Conservation (phyloP, 2,113 vertebrate species). For the Dicerorhinus sumatrensis region DNA sequence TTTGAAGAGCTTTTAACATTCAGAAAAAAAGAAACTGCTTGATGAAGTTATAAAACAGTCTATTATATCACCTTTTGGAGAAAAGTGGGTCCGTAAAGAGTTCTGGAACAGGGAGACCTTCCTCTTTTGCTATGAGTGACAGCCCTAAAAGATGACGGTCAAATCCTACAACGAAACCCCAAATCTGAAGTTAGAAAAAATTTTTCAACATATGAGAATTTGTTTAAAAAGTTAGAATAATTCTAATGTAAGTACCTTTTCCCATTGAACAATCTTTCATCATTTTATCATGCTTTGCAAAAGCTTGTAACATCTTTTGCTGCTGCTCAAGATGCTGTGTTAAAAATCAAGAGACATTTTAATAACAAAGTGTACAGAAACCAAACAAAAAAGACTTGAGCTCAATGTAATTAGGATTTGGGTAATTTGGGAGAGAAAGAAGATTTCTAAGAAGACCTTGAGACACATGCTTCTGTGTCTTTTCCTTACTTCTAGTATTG, state of each 20-base stretch:
- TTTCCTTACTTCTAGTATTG: background rate
- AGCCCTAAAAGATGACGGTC: constrained; percentile 97
- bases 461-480: background rate
- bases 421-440: background rate
- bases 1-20: constrained; percentile 26
- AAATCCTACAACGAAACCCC: constrained; percentile 90
- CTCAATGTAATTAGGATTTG: background rate
- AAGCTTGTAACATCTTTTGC: constrained; percentile 91
- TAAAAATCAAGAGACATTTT: constrained; percentile 60
- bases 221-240: constrained; percentile 24
- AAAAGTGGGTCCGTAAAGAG: constrained; percentile 94
- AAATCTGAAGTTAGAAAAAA: constrained; percentile 50
- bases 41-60: background rate
- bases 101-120: constrained; percentile 92
- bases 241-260: constrained; percentile 88
- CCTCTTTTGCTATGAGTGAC: constrained; percentile 93
- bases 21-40: background rate
- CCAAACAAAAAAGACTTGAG: background rate
- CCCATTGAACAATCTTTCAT: constrained; percentile 95
- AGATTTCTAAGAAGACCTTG: background rate
- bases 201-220: background rate
- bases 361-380: constrained; percentile 34
- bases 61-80: constrained; percentile 89
- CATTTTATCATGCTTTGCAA: constrained; percentile 94
- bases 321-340: constrained; percentile 88